Evolutionary conservation across 2,113 vertebrate genomes (phyloP), one percentile per base, ranked within the genome.

Genomic region (Danionella cerebrum): DNA sequence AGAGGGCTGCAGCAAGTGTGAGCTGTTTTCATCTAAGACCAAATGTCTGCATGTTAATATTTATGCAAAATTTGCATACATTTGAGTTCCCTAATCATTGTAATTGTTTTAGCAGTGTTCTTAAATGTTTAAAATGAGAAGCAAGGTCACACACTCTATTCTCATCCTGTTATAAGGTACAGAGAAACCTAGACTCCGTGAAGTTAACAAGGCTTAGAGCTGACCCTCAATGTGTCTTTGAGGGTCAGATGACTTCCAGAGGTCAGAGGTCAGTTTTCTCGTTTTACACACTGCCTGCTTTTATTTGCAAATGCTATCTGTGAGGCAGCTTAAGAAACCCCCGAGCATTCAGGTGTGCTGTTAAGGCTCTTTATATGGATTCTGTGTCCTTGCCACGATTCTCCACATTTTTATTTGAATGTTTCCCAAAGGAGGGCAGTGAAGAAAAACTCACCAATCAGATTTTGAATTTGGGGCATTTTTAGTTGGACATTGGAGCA

Each of bases 1-100:
- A 86, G 84, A 77, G 83, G 84, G 81, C 82, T 70, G 55, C 12
- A n/a, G n/a, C n/a, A n/a, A 72, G 57, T 72, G 77, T 48, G 77
- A 72, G 58, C 27, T 48, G 45, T 58, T 29, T 59, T 62, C 10
- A 5, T 11, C 58, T 13, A 2, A 19, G 9, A 27, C 16, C 2
- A 2, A 10, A 18, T 54, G 7, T 33, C 11, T 22, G 4, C 24
- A 24, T 51, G 35, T 12, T 12, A 12, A 9, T 13, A 24, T 8
- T 14, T 16, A 59, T 65, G 48, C 21, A 45, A 24, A 16, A 62
- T 62, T 31, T 63, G 29, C 7, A 35, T 63, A 8, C 22, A 48
- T n/a, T n/a, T n/a, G n/a, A n/a, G n/a, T n/a, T n/a, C n/a, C n/a
- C n/a, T n/a, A 48, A 48, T 47, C 1, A 33, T 39, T 39, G n/a